phyloP scores from a whole-genome alignment of 2,113 vertebrate species.

The Proterorhinus semilunaris region DNA sequence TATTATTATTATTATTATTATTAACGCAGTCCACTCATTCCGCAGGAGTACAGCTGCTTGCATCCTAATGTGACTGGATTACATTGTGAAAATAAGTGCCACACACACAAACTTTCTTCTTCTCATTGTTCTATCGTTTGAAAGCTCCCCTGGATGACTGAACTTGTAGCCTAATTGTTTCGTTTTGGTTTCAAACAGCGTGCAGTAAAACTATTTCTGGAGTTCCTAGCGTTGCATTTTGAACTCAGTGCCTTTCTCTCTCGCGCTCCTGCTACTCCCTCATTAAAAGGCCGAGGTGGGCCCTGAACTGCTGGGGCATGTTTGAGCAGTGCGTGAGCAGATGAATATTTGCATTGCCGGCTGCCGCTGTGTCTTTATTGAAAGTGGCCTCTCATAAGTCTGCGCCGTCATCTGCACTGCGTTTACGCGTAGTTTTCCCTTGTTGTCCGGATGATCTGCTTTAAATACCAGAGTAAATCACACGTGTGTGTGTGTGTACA shows the following conservation, averaged over 20 bases:
- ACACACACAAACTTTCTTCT: no score
- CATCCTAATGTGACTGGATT: no score
- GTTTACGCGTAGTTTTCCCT: constrained; percentile 66
- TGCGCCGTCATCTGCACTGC: constrained; percentile 59
- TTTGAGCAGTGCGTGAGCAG: constrained; percentile 52
- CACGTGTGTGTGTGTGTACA: constrained; percentile 27
- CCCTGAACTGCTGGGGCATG: constrained; percentile 45
- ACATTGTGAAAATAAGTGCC: no score
- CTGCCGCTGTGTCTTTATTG: constrained; percentile 60
- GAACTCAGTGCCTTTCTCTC: constrained; percentile 7
- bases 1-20: no score
- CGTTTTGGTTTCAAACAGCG: neutral
- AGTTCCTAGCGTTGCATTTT: constrained; percentile 2
- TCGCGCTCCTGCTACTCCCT: constrained; percentile 9
- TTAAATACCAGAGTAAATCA: constrained; percentile 66
- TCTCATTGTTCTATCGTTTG: no score
- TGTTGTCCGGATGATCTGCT: constrained; percentile 52
- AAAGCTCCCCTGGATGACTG: no score
- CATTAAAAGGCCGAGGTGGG: constrained; percentile 30
- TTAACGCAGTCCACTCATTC: no score
- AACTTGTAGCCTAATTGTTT: neutral
- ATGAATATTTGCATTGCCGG: constrained; percentile 58
- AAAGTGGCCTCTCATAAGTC: constrained; percentile 56
- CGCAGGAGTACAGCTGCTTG: no score
- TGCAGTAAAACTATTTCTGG: neutral